These are phyloP conservation scores for Helicoverpa armigera DNA, from an alignment of 1,140 invertebrate species.

Conservation along the genomic window DNA sequence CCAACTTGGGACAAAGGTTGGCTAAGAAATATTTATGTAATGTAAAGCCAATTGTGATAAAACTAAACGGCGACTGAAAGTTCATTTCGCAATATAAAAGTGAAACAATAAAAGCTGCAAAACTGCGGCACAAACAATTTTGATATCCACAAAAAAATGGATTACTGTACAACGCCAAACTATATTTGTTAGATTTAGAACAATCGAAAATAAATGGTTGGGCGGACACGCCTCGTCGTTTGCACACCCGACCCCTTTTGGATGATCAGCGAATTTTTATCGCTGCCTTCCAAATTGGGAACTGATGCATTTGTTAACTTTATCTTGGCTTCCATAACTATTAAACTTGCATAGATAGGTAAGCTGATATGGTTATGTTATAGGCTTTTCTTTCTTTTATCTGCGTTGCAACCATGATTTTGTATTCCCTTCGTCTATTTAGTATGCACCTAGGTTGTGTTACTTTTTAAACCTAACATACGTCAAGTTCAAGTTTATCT, in stretches of 20 bases:
- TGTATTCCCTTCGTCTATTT: too few species aligned
- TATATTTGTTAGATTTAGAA: slow-evolving; percentile 43
- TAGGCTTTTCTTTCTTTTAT: too few species aligned
- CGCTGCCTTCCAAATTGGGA: slow-evolving; percentile 61
- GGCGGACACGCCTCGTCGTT: slow-evolving; percentile 63
- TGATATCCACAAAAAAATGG: neutral
- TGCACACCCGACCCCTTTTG: slow-evolving; percentile 44
- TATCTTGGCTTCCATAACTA: slow-evolving; percentile 33
- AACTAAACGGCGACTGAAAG: slow-evolving; percentile 2
- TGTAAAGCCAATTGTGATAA: slow-evolving; percentile 4
- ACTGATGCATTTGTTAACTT: slow-evolving; percentile 56
- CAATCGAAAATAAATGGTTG: slow-evolving; percentile 64
- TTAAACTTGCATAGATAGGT: slow-evolving; percentile 6
- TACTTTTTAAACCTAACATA: too few species aligned
- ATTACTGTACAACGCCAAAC: slow-evolving; percentile 18
- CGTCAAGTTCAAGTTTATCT: too few species aligned
- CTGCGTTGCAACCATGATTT: too few species aligned
- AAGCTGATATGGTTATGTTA: neutral
- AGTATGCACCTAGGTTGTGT: too few species aligned
- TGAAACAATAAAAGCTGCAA: neutral
- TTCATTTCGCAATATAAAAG: neutral
- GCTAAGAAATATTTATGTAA: slow-evolving; percentile 17
- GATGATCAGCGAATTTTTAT: slow-evolving; percentile 75
- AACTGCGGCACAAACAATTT: slow-evolving; percentile 21
- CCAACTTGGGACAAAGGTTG: slow-evolving; percentile 15